These are phyloP conservation scores for Falco novaeseelandiae DNA, from an alignment of 2,797 vertebrate genomes.

Conservation along the genomic window DNA sequence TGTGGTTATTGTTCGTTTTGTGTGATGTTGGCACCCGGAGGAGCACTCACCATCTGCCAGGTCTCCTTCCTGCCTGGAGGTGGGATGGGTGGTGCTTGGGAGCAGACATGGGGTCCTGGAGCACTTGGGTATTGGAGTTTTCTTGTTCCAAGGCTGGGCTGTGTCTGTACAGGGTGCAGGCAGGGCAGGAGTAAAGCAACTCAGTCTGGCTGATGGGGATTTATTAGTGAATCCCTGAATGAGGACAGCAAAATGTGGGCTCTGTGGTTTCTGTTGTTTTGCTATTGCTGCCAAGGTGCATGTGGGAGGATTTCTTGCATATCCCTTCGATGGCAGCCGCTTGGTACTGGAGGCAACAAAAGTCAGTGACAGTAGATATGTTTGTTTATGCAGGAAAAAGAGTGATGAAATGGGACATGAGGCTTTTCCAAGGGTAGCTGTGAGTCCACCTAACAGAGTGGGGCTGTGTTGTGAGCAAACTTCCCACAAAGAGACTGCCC, in stretches of 20 bases:
- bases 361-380: background rate
- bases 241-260: background rate
- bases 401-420: background rate
- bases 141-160: background rate
- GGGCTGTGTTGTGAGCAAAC: background rate
- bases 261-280: background rate
- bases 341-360: background rate
- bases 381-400: background rate
- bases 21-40: background rate
- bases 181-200: background rate
- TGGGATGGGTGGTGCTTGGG: background rate
- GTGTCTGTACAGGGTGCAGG: rapidly evolving
- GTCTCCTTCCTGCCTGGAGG: background rate
- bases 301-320: background rate
- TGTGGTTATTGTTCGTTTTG: background rate
- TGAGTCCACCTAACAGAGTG: background rate
- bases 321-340: background rate
- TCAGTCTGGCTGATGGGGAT: background rate
- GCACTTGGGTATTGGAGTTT: background rate
- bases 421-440: background rate
- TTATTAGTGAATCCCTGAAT: background rate
- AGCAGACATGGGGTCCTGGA: background rate
- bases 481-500: background rate
- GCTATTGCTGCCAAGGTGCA: background rate
- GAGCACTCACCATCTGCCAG: background rate